These are phyloP conservation scores for Morpho achilles DNA, from an alignment of 2,888 invertebrate genomes.

Conservation along the genomic window DNA sequence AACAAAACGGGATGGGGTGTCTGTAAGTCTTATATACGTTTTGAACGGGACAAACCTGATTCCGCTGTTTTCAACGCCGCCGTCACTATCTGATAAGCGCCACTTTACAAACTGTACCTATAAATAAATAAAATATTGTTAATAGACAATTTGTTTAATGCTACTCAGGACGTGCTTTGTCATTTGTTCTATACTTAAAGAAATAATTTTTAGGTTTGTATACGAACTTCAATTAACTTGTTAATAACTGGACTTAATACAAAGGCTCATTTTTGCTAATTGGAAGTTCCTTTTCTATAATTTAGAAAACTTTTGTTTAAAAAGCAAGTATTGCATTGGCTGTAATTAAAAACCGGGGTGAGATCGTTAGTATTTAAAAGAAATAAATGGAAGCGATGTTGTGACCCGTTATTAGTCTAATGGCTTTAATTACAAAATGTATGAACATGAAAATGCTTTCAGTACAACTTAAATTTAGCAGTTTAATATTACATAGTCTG, in stretches of 20 bases:
- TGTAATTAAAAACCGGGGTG: constrained; percentile 17
- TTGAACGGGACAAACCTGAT: too few species aligned
- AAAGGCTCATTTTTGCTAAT: constrained; percentile 14
- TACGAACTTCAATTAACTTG: constrained; percentile 11
- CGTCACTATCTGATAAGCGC: too few species aligned
- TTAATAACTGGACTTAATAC: neutral
- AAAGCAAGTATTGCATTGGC: constrained; percentile 9
- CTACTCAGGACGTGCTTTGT: too few species aligned
- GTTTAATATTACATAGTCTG: neutral
- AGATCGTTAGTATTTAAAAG: constrained; percentile 12
- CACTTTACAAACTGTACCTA: too few species aligned
- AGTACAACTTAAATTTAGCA: constrained; percentile 17
- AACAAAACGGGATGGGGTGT: too few species aligned
- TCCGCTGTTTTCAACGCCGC: too few species aligned
- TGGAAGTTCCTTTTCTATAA: constrained; percentile 10
- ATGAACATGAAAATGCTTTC: constrained; percentile 39
- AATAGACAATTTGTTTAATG: too few species aligned
- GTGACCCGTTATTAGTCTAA: constrained; percentile 27
- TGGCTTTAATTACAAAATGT: constrained; percentile 28
- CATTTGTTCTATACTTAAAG: too few species aligned
- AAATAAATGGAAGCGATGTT: constrained; percentile 21
- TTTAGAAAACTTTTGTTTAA: constrained; percentile 16
- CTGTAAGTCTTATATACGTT: too few species aligned
- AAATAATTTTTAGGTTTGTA: constrained; percentile 3
- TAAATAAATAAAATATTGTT: too few species aligned